Conservation (phyloP, 2,888 invertebrate species). For the Dryobotodes eremita region DNA sequence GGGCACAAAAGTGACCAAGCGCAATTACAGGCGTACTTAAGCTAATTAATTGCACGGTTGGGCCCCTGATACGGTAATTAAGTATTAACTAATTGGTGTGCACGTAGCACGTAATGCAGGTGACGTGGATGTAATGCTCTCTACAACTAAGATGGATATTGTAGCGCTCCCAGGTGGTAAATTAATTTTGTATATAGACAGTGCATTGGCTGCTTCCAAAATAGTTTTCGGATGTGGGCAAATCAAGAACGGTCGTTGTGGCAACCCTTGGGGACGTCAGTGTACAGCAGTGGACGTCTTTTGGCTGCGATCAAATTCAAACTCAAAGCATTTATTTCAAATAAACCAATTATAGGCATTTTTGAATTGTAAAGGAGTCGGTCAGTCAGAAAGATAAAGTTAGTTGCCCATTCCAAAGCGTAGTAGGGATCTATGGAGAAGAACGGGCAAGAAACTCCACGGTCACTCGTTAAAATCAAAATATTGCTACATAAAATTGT, state of each 20-base stretch:
- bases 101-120: constrained; percentile 26
- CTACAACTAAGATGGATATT: neutral
- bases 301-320: neutral
- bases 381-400: too few relatives aligned
- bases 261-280: neutral
- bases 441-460: too few relatives aligned
- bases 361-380: too few relatives aligned
- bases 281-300: neutral
- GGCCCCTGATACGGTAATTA: constrained; percentile 45
- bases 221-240: neutral
- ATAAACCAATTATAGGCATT: too few relatives aligned
- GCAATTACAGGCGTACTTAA: constrained; percentile 50
- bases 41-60: constrained; percentile 49
- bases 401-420: too few relatives aligned
- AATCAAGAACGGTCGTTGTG: neutral
- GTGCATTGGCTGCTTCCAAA: neutral
- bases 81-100: constrained; percentile 49
- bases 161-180: neutral
- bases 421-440: too few relatives aligned
- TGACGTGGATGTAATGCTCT: constrained; percentile 10
- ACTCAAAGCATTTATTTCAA: too few relatives aligned
- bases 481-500: too few relatives aligned
- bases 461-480: too few relatives aligned
- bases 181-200: neutral
- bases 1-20: constrained; percentile 30